phyloP scores from a whole-genome alignment of 92 coral and sea anemone species.

The Epizoanthus rinbou region DNA sequence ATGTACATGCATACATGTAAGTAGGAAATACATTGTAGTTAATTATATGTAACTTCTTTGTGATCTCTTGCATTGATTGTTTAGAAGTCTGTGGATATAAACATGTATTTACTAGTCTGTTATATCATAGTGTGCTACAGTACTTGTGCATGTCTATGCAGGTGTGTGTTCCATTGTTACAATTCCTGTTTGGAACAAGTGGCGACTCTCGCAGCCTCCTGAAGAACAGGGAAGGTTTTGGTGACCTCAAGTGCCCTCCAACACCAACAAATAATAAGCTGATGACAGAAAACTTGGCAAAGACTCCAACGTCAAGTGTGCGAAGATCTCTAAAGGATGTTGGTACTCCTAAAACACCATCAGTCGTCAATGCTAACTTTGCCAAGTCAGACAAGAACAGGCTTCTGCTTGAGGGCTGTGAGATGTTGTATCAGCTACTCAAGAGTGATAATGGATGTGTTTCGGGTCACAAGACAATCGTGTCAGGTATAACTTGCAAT shows the following conservation, averaged over 20 bases:
- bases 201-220: slow-evolving; percentile 71
- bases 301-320: slow-evolving; percentile 79
- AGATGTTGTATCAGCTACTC: slow-evolving; percentile 62
- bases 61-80: no score
- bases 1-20: no score
- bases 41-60: no score
- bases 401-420: slow-evolving; percentile 73
- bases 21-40: no score
- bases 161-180: slow-evolving; percentile 83
- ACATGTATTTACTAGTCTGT: no score
- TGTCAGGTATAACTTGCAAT: slow-evolving; percentile 6
- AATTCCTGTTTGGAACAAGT: slow-evolving; percentile 79
- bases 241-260: slow-evolving; percentile 86
- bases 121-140: not conserved
- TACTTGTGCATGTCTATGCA: slow-evolving; percentile 51
- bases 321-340: slow-evolving; percentile 83
- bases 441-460: slow-evolving; percentile 33
- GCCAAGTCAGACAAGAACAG: slow-evolving; percentile 65
- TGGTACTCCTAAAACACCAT: slow-evolving; percentile 85
- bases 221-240: slow-evolving; percentile 73
- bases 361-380: slow-evolving; percentile 81
- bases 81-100: no score
- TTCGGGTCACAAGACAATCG: not conserved
- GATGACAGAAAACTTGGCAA: slow-evolving; percentile 56
- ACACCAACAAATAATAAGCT: slow-evolving; percentile 81